phyloP scores from a whole-genome alignment of 2,113 vertebrate species.

The Salvelinus namaycush region DNA sequence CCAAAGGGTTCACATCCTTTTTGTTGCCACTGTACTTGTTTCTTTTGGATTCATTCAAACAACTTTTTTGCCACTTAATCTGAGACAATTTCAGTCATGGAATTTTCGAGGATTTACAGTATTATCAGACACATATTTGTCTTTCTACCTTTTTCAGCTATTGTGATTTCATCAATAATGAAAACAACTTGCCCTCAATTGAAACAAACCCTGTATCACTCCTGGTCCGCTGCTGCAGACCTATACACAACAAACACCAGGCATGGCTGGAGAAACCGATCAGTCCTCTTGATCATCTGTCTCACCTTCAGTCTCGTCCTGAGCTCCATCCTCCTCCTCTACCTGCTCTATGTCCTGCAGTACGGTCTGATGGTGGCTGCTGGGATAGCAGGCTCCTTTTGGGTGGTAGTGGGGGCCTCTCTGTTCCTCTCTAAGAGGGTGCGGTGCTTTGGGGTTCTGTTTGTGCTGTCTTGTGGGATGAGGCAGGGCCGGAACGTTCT shows the following conservation, averaged over 20 bases:
- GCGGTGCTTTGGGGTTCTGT: conserved; percentile 78
- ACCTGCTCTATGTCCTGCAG: conserved; percentile 69
- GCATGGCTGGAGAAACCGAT: conserved; percentile 59
- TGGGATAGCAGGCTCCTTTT: conserved; percentile 45
- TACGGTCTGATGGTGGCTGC: conserved; percentile 49
- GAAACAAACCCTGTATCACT: conserved; percentile 33
- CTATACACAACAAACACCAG: conserved; percentile 73
- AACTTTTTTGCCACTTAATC: too few relatives aligned
- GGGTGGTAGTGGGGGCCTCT: conserved; percentile 48
- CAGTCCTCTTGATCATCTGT: conserved; percentile 75
- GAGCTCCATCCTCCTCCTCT: conserved; percentile 73
- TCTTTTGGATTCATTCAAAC: too few relatives aligned
- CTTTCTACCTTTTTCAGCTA: conserved; percentile 7
- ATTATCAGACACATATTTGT: neutral
- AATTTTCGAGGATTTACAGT: neutral
- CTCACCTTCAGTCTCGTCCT: conserved; percentile 71
- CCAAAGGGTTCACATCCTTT: too few relatives aligned
- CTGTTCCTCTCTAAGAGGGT: conserved; percentile 75
- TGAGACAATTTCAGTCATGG: too few relatives aligned
- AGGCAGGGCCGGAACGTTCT: conserved; percentile 84
- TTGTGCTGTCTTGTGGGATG: conserved; percentile 84
- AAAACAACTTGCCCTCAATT: conserved; percentile 13
- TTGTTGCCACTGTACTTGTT: too few relatives aligned
- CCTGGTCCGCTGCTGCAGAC: conserved; percentile 42
- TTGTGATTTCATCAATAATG: conserved; percentile 31